Base-by-base conservation (phyloP, 1,140 invertebrate genomes). In the Arctopsyche grandis region DNA sequence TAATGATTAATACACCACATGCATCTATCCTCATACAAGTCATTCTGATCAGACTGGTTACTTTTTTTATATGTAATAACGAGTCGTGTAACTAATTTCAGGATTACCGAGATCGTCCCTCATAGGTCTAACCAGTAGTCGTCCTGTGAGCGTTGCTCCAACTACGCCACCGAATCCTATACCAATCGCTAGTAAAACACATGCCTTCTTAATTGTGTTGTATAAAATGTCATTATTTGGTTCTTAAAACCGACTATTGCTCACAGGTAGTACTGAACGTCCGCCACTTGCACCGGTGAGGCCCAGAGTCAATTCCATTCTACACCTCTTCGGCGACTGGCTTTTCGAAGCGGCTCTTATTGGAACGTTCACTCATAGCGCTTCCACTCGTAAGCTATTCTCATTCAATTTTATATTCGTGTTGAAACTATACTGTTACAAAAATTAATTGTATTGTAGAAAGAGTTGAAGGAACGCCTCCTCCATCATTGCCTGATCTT, bases 261-360 rank as follows among this genome's bases (percentile, higher is more conserved):
- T 69, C 38, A 16, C 38, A 74, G 81, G n/a, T 52, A 82, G 60
- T 21, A 63, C 91, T 86, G 78, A 90, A 52, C 89, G 91, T 82
- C 90, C 90, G 74, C 90, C 92, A 5, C 86, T 95, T 77, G 93
- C 94, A n/a, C 90, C 92, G 38, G 88, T 91, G 22, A 90, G 97
- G 75, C 96, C 97, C 9, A 96, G 95, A 84, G 97, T 96, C 80
- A 91, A 91, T 83, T 98, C 96, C 83, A 95, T 99, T 86, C 90
- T 99, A 29, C 97, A 99, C 89, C 87, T 99, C 75, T 98, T 99
- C 88, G 97, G 97, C 12, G 94, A 97, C 84, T 99, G 98, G 98
- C 88, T 99, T 43, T 99, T 99, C 87, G 97, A 99, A 87, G 97
- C 97, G 26, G 94, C 97, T 22, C 92, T 98, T 83, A 94, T 98